Base-by-base conservation (phyloP, 2,113 vertebrate genomes). In the Cottus gobio region DNA sequence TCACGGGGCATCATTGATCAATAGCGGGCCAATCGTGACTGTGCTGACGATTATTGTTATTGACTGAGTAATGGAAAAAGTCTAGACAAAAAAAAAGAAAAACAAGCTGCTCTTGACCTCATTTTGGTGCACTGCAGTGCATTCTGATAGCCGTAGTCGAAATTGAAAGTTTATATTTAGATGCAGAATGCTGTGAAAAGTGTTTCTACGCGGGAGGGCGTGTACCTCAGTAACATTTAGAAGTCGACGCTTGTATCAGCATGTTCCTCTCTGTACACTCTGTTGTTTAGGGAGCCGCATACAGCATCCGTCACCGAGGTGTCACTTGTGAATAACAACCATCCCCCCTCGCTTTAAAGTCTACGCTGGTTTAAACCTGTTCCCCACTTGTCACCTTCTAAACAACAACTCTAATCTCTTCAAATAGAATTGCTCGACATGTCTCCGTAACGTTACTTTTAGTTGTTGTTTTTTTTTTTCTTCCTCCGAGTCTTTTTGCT, bases 81-180 rank as follows among this genome's bases (percentile, higher is more conserved):
- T 83, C 88, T 56, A 79, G 74, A 87, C 78, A 80, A 79, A 89
- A 82, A 26, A 16, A 28, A 87, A 16, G 15, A 89, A 31, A 67
- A 46, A 57, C 46, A 46, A 50, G 30, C 54, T 76, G 77, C 69
- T 77, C 80, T 85, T 89, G 89, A 90, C 83, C 90, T 90, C 54
- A 9, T 87, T 86, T 85, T 75, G 77, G 67, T 71, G 81, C 75
- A 77, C 65, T 75, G 84, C 84, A 80, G 66, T 46, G 48, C 52
- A 67, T 85, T 85, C 77, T 58, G 58, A 78, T 72, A 36, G 70
- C 71, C 67, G 73, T 42, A 80, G 68, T 72, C 52, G 26, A 80
- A 85, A 85, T 73, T 85, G 62, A 87, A 80, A 84, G 61, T 85
- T 79, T 91, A 90, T 85, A 88, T 91, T 87, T 88, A 80, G 86